Evolutionary conservation across 2,113 vertebrate species (phyloP), one percentile per base, ranked within the genome.

Genomic region (Podiceps cristatus): DNA sequence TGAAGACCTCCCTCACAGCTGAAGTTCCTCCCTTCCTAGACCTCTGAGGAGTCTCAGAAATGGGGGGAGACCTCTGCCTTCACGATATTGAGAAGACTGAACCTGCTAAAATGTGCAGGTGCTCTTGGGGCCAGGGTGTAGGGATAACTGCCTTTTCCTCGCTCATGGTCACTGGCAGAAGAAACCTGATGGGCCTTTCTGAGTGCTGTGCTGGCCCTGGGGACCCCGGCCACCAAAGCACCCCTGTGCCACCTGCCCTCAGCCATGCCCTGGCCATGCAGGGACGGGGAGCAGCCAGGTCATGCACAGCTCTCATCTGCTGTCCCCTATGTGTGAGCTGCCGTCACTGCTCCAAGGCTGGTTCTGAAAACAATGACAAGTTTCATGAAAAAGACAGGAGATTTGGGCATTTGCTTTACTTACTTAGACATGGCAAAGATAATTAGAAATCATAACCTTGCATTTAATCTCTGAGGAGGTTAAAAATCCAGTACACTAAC

Each of bases 251-350:
- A 31, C 31, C 22, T 55, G 49, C n/a, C 47, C 67, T 72, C 12
- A 75, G 44, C 28, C 18, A 0, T 62, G 4, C 12, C 56, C 58
- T 35, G 55, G 31, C 24, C 50, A 11, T 0, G 0, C 0, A 1
- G 44, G 13, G 31, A 33, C 11, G 42, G 47, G 58, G 40, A 71
- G 50, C 25, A 8, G 5, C 11, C 45, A 24, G 55, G 64, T 78
- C 42, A 19, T 0, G 2, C 37, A 52, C 31, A 47, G 44, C n/a
- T 86, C 44, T 37, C 44, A 2, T 44, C 44, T 68, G 23, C 56
- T 83, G 33, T 62, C 27, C 50, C 10, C 15, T 18, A 0, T 2
- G 11, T 6, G 15, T 9, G 60, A 77, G 55, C 47, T 74, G 59
- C 63, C 5, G 15, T 44, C 64, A 28, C 28, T 45, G 68, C 37